Evolutionary conservation across 2,888 invertebrate genomes (phyloP), one percentile per base, ranked within the genome.

Genomic region (Odontomyia ornata): DNA sequence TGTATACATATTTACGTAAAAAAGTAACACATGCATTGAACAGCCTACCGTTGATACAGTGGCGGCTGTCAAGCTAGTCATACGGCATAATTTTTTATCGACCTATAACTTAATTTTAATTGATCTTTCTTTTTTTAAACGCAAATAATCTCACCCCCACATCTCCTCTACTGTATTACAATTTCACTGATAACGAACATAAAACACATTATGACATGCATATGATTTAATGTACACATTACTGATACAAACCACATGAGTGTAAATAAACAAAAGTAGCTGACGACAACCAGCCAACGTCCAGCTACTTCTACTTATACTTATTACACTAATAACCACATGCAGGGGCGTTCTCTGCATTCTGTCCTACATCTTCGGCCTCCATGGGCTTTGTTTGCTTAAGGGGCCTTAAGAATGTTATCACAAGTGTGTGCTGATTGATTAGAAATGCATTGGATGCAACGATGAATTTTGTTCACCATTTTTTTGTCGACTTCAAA

Each of bases 401-500:
- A 7, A 60, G 57, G 57, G 57, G 21, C 30, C 15, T 27, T 3
- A 64, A 30, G 28, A 64, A 64, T 64, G 64, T 30, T 64, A 64
- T 64, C 64, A 30, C 64, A 64, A 64, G 64, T 64, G 64, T 64
- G 64, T 7, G 30, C 23, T 30, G 64, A 64, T 64, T 64, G 64
- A 64, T 64, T 64, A 64, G 9, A 60, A 64, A 64, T 64, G 64
- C 64, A 64, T 60, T 60, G 3, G 25, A 25, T 13, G n/a, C 60
- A 25, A 23, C 25, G 60, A 5, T 60, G 60, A 25, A 23, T 25
- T 60, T 21, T 18, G 9, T 56, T n/a, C n/a, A 11, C 56, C n/a
- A 56, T 23, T 60, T 11, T 52, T 11, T 60, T 11, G 25, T 60
- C 7, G 23, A 5, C 25, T 7, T 23, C 18, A 13, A n/a, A 60